These are phyloP conservation scores for Eupithecia subumbrata DNA, from an alignment of 2,888 invertebrate species.

Conservation along the genomic window DNA sequence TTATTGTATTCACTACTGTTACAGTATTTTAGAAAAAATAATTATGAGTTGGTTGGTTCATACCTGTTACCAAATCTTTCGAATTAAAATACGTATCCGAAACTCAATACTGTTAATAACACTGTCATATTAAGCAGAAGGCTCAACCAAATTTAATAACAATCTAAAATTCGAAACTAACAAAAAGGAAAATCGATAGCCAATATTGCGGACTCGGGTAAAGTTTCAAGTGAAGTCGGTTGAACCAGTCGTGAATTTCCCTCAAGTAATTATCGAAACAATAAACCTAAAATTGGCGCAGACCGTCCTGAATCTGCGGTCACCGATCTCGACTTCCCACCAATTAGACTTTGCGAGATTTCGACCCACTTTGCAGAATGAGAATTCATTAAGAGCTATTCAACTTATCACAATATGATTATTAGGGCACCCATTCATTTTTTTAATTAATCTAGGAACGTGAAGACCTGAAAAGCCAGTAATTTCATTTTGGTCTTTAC, in stretches of 20 bases:
- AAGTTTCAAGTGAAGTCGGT: slow-evolving; percentile 64
- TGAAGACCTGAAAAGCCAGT: slow-evolving; percentile 20
- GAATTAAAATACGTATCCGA: neutral
- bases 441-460: slow-evolving; percentile 71
- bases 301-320: slow-evolving; percentile 66
- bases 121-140: neutral
- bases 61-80: neutral
- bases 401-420: slow-evolving; percentile 79
- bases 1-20: neutral
- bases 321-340: slow-evolving; percentile 73
- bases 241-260: slow-evolving; percentile 63
- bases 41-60: neutral
- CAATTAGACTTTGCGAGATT: slow-evolving; percentile 67
- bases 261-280: slow-evolving; percentile 81
- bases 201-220: slow-evolving; percentile 41
- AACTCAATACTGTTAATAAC: neutral
- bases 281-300: slow-evolving; percentile 80
- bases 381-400: slow-evolving; percentile 81
- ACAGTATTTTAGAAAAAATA: neutral
- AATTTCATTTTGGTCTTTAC: neutral
- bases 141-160: slow-evolving; percentile 14
- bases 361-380: slow-evolving; percentile 74
- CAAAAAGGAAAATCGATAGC: slow-evolving; percentile 32
- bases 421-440: slow-evolving; percentile 70
- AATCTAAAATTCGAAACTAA: slow-evolving; percentile 32